Conservation (phyloP, 1,140 invertebrate genomes). For the Teleopsis dalmanni region DNA sequence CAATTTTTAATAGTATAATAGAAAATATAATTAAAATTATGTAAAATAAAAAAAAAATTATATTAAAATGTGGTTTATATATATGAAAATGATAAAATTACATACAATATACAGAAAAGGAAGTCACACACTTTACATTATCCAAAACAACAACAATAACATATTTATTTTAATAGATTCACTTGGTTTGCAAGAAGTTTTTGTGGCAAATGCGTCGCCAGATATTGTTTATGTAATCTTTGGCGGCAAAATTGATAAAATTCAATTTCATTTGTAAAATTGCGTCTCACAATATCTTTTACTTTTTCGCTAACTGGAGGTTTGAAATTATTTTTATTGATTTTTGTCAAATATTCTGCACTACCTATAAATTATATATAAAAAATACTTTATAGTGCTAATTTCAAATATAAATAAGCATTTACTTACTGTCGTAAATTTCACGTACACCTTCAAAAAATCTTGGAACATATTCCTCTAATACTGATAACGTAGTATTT, state of each 20-base stretch:
- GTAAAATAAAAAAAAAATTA: no score
- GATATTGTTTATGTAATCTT: slow-evolving; percentile 69
- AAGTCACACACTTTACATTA: no score
- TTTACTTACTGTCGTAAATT: slow-evolving; percentile 66
- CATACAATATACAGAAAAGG: no score
- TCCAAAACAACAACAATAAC: no score
- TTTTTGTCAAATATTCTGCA: slow-evolving; percentile 64
- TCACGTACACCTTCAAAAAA: slow-evolving; percentile 73
- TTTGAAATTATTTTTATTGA: slow-evolving; percentile 81
- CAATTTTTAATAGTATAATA: no score
- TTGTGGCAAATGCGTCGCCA: slow-evolving; percentile 56
- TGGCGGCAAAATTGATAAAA: slow-evolving; percentile 87
- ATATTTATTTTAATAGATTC: no score
- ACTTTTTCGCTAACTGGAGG: slow-evolving; percentile 77
- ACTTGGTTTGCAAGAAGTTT: slow-evolving; percentile 3
- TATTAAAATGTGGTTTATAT: no score
- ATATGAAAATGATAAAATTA: no score
- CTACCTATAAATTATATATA: slow-evolving; percentile 52
- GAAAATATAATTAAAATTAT: no score
- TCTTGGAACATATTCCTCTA: slow-evolving; percentile 75
- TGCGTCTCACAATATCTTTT: slow-evolving; percentile 75
- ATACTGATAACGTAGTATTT: slow-evolving; percentile 72
- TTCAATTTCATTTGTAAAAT: slow-evolving; percentile 84
- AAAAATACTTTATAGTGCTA: not conserved
- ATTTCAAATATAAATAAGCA: not conserved